Conservation (phyloP, 1,140 invertebrate species). For the Helicoverpa armigera region DNA sequence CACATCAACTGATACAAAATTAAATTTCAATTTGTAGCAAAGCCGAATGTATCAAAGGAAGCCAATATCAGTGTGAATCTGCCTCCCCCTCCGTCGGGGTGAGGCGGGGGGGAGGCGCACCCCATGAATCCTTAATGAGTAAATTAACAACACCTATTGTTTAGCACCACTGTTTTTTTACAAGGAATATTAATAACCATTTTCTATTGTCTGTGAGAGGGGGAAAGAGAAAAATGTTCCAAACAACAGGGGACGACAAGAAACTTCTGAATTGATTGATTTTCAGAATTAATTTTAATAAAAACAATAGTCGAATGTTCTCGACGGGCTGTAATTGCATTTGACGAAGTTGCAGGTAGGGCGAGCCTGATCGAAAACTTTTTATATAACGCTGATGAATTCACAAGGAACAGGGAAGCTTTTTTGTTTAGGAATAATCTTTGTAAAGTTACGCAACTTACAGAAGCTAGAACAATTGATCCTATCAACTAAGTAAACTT, state of each 20-base stretch:
- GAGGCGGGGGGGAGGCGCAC: constrained; percentile 53
- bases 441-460: background rate
- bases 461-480: background rate
- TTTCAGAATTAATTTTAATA: constrained; percentile 83
- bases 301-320: constrained; percentile 77
- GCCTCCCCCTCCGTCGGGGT: constrained; percentile 16
- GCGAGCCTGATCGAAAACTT: constrained; percentile 36
- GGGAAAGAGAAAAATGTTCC: constrained; percentile 75
- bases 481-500: background rate
- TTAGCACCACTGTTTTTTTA: constrained; percentile 79
- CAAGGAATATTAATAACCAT: constrained; percentile 84
- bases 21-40: constrained; percentile 52
- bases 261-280: constrained; percentile 80
- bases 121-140: constrained; percentile 84
- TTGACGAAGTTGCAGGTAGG: constrained; percentile 57
- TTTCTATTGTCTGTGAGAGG: constrained; percentile 71
- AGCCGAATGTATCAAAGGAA: constrained; percentile 69
- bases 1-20: constrained; percentile 41
- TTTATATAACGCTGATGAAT: constrained; percentile 29
- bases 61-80: constrained; percentile 61
- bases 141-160: constrained; percentile 86
- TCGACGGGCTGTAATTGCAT: constrained; percentile 74
- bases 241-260: constrained; percentile 61
- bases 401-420: background rate
- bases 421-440: constrained; percentile 16